Evolutionary conservation across 1,140 invertebrate genomes (phyloP), one percentile per base, ranked within the genome.

Genomic region (Drosophila kurseongensis): DNA sequence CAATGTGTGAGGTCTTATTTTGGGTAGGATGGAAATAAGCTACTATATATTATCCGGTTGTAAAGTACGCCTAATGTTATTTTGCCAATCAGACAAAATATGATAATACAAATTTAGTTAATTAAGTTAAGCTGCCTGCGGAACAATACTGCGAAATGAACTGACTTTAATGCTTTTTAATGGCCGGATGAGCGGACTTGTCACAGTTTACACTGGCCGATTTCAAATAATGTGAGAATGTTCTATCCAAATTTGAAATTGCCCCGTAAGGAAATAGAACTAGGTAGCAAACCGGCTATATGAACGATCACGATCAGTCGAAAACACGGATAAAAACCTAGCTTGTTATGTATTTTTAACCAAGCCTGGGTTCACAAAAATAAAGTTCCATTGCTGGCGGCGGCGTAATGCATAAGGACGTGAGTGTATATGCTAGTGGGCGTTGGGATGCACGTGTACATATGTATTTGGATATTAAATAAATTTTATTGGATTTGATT

Each of bases 381-480:
- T 5, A 45, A 36, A 36, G 9, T 18, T 29, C 14, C 60, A 48
- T 50, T 42, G 29, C 32, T 54, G 35, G 29, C 23, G 14, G 13
- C 44, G 29, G 29, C 6, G 5, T 32, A 32, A 32, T 32, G 29
- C 29, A 29, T 58, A 8, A 12, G 23, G 62, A 14, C 42, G 32
- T 73, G 56, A 72, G n/a, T 73, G 41, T 35, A 47, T 41, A 75
- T 66, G 72, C 72, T 44, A 40, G 14, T 47, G 68, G 48, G 41
- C 55, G 18, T 61, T 63, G 32, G 50, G 36, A 80, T 66, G 61
- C 66, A 75, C 74, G 76, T 79, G 84, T 86, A 89, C 63, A 89
- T 77, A 67, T 80, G 84, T 89, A 60, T 57, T 59, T 10, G 16
- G 38, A 40, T 73, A 78, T 48, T 68, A 12, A 14, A 35, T 40